These are phyloP conservation scores for Cryptocephalus primarius DNA, from an alignment of 2,888 invertebrate species.

Conservation along the genomic window DNA sequence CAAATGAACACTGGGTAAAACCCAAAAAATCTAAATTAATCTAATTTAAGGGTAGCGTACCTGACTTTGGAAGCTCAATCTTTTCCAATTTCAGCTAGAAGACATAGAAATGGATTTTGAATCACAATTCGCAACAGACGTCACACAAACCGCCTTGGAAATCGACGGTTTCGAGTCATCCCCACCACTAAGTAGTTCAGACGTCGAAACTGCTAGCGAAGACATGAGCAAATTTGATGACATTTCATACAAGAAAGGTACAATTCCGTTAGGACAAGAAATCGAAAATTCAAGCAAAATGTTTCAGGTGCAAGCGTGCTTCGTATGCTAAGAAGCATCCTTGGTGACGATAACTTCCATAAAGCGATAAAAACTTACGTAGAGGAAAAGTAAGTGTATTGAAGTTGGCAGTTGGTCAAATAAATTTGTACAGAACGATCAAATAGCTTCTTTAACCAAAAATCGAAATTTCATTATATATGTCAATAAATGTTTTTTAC, in stretches of 20 bases:
- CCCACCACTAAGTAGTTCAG: constrained; percentile 43
- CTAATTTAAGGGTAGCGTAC: no score
- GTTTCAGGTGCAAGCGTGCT: constrained; percentile 27
- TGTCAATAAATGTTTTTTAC: background rate
- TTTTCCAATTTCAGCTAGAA: no score
- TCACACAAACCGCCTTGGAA: constrained; percentile 21
- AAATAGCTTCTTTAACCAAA: no score
- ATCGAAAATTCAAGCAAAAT: background rate
- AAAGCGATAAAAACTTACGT: constrained; percentile 46
- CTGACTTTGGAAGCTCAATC: no score
- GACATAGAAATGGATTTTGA: no score
- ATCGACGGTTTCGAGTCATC: constrained; percentile 10
- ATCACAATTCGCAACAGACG: no score
- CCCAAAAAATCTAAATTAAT: no score
- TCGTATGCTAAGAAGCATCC: constrained; percentile 53
- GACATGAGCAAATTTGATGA: constrained; percentile 46
- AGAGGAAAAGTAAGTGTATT: constrained; percentile 36
- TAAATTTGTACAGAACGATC: no score
- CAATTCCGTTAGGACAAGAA: background rate
- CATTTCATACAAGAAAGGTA: constrained; percentile 54
- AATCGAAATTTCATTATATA: no score
- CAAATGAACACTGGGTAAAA: no score
- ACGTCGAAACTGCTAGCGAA: constrained; percentile 41
- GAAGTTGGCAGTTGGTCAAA: no score
- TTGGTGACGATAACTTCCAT: constrained; percentile 43